phyloP scores from a whole-genome alignment of 2,888 invertebrate species.

The Parthenolecanium corni region DNA sequence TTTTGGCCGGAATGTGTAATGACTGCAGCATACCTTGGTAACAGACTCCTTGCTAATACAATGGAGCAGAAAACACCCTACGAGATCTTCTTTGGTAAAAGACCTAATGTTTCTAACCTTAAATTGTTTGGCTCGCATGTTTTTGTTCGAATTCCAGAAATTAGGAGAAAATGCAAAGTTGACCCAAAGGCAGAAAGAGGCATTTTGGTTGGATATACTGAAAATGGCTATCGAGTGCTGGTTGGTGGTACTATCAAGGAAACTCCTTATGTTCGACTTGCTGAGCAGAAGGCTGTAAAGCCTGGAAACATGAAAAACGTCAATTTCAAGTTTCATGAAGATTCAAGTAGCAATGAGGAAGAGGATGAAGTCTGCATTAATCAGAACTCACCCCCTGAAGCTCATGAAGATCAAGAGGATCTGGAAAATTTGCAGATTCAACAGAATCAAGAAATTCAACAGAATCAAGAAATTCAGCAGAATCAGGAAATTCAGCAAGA shows the following conservation, averaged over 20 bases:
- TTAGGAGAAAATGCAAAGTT: conserved; percentile 31
- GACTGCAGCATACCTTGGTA: conserved; percentile 21
- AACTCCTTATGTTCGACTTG: conserved; percentile 5
- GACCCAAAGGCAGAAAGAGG: conserved; percentile 3
- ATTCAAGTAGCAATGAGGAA: neutral
- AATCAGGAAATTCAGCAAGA: no score
- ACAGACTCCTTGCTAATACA: conserved; percentile 29
- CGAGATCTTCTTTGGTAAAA: conserved; percentile 35
- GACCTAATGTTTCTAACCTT: conserved; percentile 34
- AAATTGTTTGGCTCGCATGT: conserved; percentile 35
- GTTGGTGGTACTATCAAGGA: neutral
- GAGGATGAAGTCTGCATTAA: neutral
- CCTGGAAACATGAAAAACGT: neutral
- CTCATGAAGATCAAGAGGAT: neutral
- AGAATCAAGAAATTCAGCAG: neutral
- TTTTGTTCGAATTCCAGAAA: conserved; percentile 35
- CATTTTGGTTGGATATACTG: conserved; percentile 9
- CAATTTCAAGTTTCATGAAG: neutral
- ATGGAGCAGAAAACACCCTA: conserved; percentile 33
- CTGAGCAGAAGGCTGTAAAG: neutral
- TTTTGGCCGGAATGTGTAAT: conserved; percentile 27
- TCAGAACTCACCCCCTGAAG: neutral
- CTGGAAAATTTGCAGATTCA: no score
- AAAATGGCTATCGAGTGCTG: conserved; percentile 4
- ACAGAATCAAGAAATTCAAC: neutral